A percentile compares a stretch with the other conserved stretches of the same genome.
phyloP scores from a whole-genome alignment of 1,140 invertebrate genomes.

The Neodiprion fabricii region DNA sequence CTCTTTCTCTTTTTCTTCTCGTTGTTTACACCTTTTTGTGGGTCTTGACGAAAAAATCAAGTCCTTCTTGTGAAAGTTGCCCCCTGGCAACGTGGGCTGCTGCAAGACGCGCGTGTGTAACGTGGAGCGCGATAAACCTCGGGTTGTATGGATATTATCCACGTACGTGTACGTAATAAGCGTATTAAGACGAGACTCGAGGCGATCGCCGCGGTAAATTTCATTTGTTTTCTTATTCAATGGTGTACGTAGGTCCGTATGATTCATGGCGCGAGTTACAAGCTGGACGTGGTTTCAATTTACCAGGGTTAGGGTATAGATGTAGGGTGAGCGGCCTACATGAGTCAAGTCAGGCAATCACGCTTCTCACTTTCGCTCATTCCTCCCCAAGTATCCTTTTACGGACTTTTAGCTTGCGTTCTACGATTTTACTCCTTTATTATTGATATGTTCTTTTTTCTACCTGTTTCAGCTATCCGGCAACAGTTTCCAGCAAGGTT shows the following conservation, averaged over 20 bases:
- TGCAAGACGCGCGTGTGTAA: not conserved
- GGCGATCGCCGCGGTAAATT: too few species aligned
- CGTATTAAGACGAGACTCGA: too few species aligned
- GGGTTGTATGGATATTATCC: not conserved
- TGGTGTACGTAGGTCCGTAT: too few species aligned
- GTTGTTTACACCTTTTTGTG: not conserved
- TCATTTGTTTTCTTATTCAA: not conserved
- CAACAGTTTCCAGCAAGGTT: too few species aligned
- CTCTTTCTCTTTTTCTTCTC: not conserved
- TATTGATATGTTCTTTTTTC: too few species aligned
- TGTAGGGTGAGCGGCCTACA: not conserved
- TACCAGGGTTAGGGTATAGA: not conserved
- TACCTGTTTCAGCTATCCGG: too few species aligned
- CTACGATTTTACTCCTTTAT: too few species aligned
- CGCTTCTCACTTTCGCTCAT: not conserved
- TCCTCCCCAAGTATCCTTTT: not conserved
- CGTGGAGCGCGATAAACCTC: not conserved
- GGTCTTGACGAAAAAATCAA: slow-evolving; percentile 31
- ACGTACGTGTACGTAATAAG: too few species aligned
- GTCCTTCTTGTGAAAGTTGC: slow-evolving; percentile 49
- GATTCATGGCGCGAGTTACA: too few species aligned
- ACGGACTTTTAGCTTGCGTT: too few species aligned
- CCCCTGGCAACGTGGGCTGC: slow-evolving; percentile 22
- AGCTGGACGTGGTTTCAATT: not conserved
- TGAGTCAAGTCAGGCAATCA: not conserved